Base-by-base conservation (phyloP, 1,140 invertebrate genomes). In the Brachionus rotundiformis region DNA sequence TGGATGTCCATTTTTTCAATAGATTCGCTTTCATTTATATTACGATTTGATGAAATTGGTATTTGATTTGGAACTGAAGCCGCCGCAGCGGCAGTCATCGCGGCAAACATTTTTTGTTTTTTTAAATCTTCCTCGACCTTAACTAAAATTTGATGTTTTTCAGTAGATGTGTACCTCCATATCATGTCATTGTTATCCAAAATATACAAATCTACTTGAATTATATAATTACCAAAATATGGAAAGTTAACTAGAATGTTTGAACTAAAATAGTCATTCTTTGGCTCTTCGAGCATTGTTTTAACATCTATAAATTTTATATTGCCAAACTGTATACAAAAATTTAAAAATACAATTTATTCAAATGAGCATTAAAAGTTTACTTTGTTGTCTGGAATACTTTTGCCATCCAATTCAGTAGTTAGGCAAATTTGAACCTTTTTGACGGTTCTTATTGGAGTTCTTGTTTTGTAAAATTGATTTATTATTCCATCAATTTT, bases 401-500 rank as follows among this genome's bases (percentile, higher is more conserved):
- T 79, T 39, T 79, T 79, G 19, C 16, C 11, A 13, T 79, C 76
- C 23, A 79, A 31, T 79, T 79, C 76, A 16, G 76, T 79, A 4
- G 59, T 54, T 4, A 79, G 19, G 59, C 59, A 59, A 27, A 79
- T 79, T 59, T 79, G 76, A 10, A 79, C 25, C 16, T 79, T 54
- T 59, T 63, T 54, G 25, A 33, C 33, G 25, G 76, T 63, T 33
- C 76, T 25, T 11, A 79, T 79, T 3, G 76, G 49, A 2, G 10
- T 59, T 33, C 23, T 36, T 6, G 19, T 79, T 79, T 79, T 79
- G 13, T 11, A 79, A 36, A 59, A 47, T 16, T 79, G 76, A 59
- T 63, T 79, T 8, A 79, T 79, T n/a, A 79, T 79, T 13, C 76
- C 76, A 63, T 79, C 76, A 25, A 79, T 79, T 79, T 79, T 79